Percentiles rank a stretch among this genome's conserved stretches.
phyloP scores from a whole-genome alignment of 2,113 vertebrate genomes.

The Pteropus alecto region DNA sequence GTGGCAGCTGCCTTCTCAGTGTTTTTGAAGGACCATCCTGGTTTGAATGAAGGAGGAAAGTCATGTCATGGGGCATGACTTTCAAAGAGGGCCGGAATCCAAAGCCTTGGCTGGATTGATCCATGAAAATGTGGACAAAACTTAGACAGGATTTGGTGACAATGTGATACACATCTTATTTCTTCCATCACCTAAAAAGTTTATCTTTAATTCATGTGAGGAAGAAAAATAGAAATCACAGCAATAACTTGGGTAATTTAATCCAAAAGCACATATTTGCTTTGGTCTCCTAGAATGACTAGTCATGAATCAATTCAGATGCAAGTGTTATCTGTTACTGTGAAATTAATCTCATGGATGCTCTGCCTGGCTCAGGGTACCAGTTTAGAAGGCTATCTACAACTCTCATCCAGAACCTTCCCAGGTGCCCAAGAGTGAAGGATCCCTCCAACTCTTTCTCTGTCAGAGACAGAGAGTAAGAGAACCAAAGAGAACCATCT shows the following conservation, averaged over 20 bases:
- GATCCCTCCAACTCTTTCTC: background rate
- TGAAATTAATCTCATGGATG: background rate
- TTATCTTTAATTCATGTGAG: background rate
- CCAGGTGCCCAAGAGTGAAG: background rate
- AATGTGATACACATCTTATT: background rate
- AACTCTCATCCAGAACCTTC: background rate
- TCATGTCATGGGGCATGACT: slow-evolving; percentile 55
- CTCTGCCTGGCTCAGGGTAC: background rate
- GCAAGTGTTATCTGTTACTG: background rate
- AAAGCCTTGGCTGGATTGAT: background rate
- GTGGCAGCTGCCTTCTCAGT: slow-evolving; percentile 78
- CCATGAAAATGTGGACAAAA: background rate
- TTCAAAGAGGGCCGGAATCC: background rate
- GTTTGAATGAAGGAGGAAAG: slow-evolving; percentile 68
- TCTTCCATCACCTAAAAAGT: background rate
- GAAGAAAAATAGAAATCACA: background rate
- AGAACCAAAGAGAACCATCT: background rate
- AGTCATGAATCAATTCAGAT: background rate
- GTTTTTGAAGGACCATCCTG: slow-evolving; percentile 76
- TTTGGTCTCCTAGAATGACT: background rate
- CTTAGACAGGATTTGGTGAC: background rate
- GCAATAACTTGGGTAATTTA: background rate
- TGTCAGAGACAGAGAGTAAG: background rate
- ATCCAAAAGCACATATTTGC: background rate
- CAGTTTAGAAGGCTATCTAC: background rate